phyloP scores from a whole-genome alignment of 2,113 vertebrate species.

The Periophthalmodon schlosseri region DNA sequence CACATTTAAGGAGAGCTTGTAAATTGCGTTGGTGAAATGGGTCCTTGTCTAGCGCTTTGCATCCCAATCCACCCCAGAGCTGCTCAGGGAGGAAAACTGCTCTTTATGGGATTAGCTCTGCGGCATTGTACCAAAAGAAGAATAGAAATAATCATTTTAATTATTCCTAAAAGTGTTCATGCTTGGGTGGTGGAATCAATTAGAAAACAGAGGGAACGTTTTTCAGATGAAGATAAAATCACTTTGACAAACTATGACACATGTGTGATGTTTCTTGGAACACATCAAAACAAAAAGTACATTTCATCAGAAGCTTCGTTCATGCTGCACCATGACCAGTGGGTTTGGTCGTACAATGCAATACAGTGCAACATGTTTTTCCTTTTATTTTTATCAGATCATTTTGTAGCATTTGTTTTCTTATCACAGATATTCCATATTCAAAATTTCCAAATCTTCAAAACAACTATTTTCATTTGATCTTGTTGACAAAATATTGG shows the following conservation, averaged over 20 bases:
- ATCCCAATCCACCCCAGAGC: neutral
- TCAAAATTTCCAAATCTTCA: too few species aligned
- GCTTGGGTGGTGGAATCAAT: neutral
- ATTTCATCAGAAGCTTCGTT: neutral
- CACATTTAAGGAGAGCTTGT: slow-evolving; percentile 2
- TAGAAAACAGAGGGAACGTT: too few species aligned
- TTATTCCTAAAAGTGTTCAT: neutral
- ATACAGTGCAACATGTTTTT: too few species aligned
- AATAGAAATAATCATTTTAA: neutral
- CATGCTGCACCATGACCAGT: neutral
- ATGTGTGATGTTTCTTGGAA: neutral
- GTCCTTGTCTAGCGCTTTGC: slow-evolving; percentile 2
- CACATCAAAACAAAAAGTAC: too few species aligned
- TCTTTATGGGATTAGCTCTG: neutral
- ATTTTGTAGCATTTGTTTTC: too few species aligned
- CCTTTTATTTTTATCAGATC: too few species aligned
- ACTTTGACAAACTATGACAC: neutral
- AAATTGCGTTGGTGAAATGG: slow-evolving; percentile 14
- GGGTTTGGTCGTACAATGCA: too few species aligned
- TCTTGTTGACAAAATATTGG: too few species aligned
- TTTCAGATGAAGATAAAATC: neutral
- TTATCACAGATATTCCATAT: too few species aligned
- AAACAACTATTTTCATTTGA: too few species aligned
- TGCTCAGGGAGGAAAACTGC: neutral
- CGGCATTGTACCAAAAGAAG: neutral